phyloP scores from a whole-genome alignment of 2,888 invertebrate genomes.

The Rhingia rostrata region DNA sequence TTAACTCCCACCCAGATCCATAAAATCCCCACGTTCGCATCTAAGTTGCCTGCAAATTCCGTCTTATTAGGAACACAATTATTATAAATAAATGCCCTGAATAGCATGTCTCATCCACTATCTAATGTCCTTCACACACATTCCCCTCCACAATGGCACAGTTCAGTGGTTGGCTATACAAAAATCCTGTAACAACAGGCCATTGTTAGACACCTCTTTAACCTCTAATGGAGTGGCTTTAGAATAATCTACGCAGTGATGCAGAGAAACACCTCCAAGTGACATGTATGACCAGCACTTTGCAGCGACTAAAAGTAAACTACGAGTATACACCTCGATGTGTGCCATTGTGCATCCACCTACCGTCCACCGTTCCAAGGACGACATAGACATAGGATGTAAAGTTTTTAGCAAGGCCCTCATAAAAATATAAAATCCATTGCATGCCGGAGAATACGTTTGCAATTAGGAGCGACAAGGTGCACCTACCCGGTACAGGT shows the following conservation, averaged over 20 bases:
- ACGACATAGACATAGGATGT: slow-evolving; percentile 7
- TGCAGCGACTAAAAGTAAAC: slow-evolving; percentile 20
- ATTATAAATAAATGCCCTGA: background rate
- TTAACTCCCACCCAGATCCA: no score
- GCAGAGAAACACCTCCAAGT: slow-evolving; percentile 14
- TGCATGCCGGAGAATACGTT: slow-evolving; percentile 40
- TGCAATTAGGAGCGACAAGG: slow-evolving; percentile 52
- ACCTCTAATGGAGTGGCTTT: slow-evolving; percentile 45
- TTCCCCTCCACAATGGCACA: background rate
- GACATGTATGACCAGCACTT: slow-evolving; percentile 42
- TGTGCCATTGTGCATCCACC: background rate
- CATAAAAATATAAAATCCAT: slow-evolving; percentile 23
- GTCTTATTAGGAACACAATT: no score
- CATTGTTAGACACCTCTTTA: slow-evolving; percentile 35
- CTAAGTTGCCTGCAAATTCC: no score
- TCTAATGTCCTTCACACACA: slow-evolving; percentile 4
- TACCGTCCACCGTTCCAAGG: slow-evolving; percentile 1
- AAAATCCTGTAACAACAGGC: slow-evolving; percentile 21
- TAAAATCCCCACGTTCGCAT: no score
- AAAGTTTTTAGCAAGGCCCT: slow-evolving; percentile 23
- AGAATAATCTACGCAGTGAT: slow-evolving; percentile 21
- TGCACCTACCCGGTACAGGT: background rate
- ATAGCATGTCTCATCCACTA: background rate
- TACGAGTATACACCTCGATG: background rate
- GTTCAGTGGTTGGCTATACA: slow-evolving; percentile 8